Conservation (phyloP, 2,888 invertebrate species). For the Limnephilus marmoratus region DNA sequence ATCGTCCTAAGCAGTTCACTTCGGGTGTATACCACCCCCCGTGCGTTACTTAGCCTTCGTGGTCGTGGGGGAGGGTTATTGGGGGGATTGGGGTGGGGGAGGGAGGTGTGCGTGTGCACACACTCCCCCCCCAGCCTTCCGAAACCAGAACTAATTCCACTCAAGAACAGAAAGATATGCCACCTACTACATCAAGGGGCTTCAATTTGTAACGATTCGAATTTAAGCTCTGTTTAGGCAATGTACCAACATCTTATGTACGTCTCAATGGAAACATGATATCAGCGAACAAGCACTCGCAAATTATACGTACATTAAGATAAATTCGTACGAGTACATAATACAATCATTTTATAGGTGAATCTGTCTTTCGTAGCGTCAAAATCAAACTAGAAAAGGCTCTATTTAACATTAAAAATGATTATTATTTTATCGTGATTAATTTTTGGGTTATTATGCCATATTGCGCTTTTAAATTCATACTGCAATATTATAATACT, state of each 20-base stretch:
- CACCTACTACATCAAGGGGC: slow-evolving; percentile 2
- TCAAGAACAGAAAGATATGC: slow-evolving; percentile 2
- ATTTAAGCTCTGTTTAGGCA: not conserved
- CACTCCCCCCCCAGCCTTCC: not conserved
- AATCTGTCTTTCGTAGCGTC: not conserved
- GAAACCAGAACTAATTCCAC: slow-evolving; percentile 2
- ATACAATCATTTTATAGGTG: not conserved
- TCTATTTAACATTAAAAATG: not conserved
- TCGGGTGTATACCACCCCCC: not conserved
- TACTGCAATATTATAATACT: no score
- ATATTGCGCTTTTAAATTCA: no score
- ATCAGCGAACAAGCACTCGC: not conserved
- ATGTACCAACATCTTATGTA: slow-evolving; percentile 2
- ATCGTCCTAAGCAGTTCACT: not conserved
- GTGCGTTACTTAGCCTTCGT: not conserved
- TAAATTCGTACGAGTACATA: not conserved
- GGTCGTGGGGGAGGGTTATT: not conserved
- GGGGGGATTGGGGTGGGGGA: not conserved
- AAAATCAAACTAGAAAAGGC: not conserved
- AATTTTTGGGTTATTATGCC: no score
- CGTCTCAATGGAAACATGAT: not conserved
- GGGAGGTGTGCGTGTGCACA: not conserved
- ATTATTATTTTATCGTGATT: no score
- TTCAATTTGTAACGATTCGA: slow-evolving; percentile 2
- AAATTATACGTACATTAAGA: not conserved